A percentile compares a stretch with the other conserved stretches of the same genome.
Conservation (phyloP, 2,888 invertebrate species). For the Chouioia cunea region DNA sequence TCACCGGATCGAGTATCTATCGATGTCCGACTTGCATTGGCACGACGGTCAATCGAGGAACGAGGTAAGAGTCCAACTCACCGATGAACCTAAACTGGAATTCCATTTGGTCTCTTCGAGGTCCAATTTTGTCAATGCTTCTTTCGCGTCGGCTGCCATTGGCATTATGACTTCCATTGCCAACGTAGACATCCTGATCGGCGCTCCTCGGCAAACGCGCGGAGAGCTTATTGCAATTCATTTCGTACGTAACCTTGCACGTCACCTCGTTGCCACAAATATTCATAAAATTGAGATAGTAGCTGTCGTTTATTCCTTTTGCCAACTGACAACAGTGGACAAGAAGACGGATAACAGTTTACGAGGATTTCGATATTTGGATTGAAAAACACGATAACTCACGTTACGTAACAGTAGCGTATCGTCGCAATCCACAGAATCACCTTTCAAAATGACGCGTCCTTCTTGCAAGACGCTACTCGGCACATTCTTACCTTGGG, state of each 20-base stretch:
- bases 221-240: conserved; percentile 51
- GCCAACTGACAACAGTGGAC: conserved; percentile 54
- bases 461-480: conserved; percentile 70
- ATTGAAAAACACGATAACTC: conserved; percentile 12
- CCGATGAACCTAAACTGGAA: conserved; percentile 61
- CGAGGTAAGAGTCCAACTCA: no score
- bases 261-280: conserved; percentile 59
- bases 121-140: conserved; percentile 36
- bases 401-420: conserved; percentile 61
- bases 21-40: no score
- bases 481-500: conserved; percentile 69
- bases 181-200: neutral
- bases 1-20: no score
- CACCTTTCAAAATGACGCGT: conserved; percentile 66
- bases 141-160: neutral
- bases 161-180: neutral
- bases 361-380: neutral
- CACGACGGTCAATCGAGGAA: no score
- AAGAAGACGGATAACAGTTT: neutral
- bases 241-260: conserved; percentile 53
- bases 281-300: conserved; percentile 56
- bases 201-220: conserved; percentile 10
- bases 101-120: conserved; percentile 56
- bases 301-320: conserved; percentile 56
- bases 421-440: conserved; percentile 67